Evolutionary conservation across 2,888 invertebrate species (phyloP).

Genomic region (Cryptus viduatorius): DNA sequence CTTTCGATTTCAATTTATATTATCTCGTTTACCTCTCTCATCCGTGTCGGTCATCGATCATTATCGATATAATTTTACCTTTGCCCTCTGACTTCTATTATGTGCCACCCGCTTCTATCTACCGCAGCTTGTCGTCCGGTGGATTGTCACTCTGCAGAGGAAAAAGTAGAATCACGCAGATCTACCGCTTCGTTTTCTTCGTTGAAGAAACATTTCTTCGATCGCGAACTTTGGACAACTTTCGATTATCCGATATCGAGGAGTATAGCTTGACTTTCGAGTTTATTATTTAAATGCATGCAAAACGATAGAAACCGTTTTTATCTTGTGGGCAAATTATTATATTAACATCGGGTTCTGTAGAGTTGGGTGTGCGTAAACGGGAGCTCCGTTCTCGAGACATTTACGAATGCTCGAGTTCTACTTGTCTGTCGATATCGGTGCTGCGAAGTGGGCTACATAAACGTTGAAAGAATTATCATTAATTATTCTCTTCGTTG

Average conservation of each 20-base stretch:
- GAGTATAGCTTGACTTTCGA: slow-evolving; percentile 9
- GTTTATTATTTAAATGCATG: slow-evolving; percentile 27
- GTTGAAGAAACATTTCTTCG: too few species aligned
- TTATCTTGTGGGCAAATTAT: slow-evolving; percentile 35
- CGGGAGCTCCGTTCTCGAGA: neutral
- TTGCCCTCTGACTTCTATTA: slow-evolving; percentile 44
- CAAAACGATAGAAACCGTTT: slow-evolving; percentile 21
- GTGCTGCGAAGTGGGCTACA: neutral
- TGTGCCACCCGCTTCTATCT: slow-evolving; percentile 62
- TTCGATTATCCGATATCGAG: neutral
- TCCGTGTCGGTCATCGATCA: slow-evolving; percentile 35
- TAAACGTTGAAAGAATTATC: slow-evolving; percentile 1
- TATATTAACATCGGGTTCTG: slow-evolving; percentile 18
- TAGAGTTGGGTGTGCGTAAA: slow-evolving; percentile 17
- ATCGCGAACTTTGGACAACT: slow-evolving; percentile 13
- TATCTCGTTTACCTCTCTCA: slow-evolving; percentile 26
- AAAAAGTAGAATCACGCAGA: neutral
- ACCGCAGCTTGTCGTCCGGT: slow-evolving; percentile 63
- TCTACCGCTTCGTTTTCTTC: neutral
- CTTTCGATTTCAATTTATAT: slow-evolving; percentile 13
- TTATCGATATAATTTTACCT: slow-evolving; percentile 31
- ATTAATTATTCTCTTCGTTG: slow-evolving; percentile 8
- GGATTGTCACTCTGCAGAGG: slow-evolving; percentile 50
- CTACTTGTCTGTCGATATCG: neutral
- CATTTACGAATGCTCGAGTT: neutral